Conservation (phyloP, 2,113 vertebrate genomes). For the Ciconia maguari region DNA sequence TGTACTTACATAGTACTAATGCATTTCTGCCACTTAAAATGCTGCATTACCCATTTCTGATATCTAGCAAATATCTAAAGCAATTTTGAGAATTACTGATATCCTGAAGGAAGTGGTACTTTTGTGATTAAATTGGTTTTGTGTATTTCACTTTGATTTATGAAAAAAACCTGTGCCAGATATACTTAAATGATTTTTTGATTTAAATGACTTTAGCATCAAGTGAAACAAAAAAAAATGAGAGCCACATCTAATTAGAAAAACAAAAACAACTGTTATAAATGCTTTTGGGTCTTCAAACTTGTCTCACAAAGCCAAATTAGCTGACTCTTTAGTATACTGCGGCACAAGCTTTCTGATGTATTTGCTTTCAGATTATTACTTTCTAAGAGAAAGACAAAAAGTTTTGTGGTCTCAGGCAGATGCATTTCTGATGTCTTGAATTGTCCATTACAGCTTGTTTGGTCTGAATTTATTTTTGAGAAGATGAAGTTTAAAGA, state of each 20-base stretch:
- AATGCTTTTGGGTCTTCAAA: neutral
- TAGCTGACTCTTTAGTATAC: neutral
- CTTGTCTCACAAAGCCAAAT: conserved; percentile 1
- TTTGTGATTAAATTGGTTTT: conserved; percentile 69
- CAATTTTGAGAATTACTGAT: conserved; percentile 79
- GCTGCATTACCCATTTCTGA: conserved; percentile 76
- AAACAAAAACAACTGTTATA: neutral
- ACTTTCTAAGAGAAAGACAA: neutral
- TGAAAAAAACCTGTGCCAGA: neutral
- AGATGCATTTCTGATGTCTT: neutral
- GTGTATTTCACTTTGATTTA: conserved; percentile 58
- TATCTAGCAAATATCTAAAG: conserved; percentile 76
- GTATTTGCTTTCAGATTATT: conserved; percentile 8
- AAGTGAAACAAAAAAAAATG: neutral
- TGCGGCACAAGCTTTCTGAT: neutral
- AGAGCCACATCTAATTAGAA: neutral
- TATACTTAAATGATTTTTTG: conserved; percentile 42
- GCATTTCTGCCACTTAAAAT: conserved; percentile 80
- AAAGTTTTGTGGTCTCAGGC: conserved; percentile 13
- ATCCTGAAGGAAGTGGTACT: conserved; percentile 71
- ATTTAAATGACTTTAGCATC: conserved; percentile 31
- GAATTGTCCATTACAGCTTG: conserved; percentile 20
- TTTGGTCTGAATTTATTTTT: conserved; percentile 45
- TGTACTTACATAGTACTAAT: conserved; percentile 81
- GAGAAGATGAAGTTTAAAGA: conserved; percentile 16